phyloP scores from a whole-genome alignment of 2,113 vertebrate genomes.

The Misgurnus mizolepis region DNA sequence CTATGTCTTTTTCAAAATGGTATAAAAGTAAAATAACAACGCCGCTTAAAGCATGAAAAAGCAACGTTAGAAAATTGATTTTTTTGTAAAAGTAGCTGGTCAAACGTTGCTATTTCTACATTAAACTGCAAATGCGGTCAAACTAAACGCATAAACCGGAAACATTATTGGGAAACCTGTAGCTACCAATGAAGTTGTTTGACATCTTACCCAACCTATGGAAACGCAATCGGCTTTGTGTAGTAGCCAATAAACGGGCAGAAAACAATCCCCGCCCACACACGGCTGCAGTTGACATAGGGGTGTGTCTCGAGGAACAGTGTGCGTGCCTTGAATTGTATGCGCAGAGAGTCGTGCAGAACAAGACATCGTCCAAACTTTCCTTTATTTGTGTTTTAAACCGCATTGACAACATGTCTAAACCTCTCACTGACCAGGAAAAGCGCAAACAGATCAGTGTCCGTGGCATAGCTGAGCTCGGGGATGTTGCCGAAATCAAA shows the following conservation, averaged over 20 bases:
- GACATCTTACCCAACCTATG: background rate
- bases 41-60: too few species aligned
- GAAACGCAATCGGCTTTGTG: background rate
- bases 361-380: background rate
- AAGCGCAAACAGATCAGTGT: constrained; percentile 84
- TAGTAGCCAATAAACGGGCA: constrained; percentile 45
- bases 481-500: constrained; percentile 82
- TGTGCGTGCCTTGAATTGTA: background rate
- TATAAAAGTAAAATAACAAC: too few species aligned
- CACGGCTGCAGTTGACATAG: constrained; percentile 5
- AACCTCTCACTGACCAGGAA: constrained; percentile 77
- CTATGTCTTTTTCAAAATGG: too few species aligned
- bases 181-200: background rate
- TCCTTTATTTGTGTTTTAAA: background rate
- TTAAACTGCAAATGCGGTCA: background rate
- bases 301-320: constrained; percentile 19
- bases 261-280: background rate
- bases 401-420: constrained; percentile 68
- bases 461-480: constrained; percentile 79
- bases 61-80: background rate
- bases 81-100: background rate
- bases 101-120: background rate
- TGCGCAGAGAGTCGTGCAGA: background rate
- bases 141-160: too few species aligned
- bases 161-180: background rate